Conservation (phyloP, 2,888 invertebrate genomes). For the Adela reaumurella region DNA sequence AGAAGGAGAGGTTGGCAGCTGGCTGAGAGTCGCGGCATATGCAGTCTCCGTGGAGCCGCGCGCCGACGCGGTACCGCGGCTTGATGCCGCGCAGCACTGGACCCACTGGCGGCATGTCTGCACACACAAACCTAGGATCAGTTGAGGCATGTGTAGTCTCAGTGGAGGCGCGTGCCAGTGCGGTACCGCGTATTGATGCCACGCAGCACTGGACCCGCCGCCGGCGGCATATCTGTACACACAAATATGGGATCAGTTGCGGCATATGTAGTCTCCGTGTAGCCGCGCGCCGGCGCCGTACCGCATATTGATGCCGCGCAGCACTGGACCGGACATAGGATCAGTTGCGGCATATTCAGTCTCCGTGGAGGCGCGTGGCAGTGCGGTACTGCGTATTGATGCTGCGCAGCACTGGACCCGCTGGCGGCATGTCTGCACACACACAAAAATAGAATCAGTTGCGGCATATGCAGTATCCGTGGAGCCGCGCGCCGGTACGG, state of each 20-base stretch:
- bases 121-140: conserved; percentile 1
- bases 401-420: conserved; percentile 32
- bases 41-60: conserved; percentile 39
- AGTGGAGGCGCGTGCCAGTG: too few species aligned
- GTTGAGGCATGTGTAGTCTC: too few species aligned
- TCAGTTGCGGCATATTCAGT: conserved; percentile 34
- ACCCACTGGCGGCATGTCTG: conserved; percentile 31
- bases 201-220: too few species aligned
- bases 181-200: too few species aligned
- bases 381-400: conserved; percentile 31
- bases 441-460: conserved; percentile 14
- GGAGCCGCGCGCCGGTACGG: conserved; percentile 33
- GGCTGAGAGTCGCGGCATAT: conserved; percentile 33
- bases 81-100: conserved; percentile 34
- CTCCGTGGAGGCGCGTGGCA: conserved; percentile 36
- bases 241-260: too few species aligned
- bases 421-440: conserved; percentile 29
- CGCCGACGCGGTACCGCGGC: conserved; percentile 31
- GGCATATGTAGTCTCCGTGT: conserved; percentile 36
- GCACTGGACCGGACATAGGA: conserved; percentile 31
- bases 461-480: conserved; percentile 35
- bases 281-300: conserved; percentile 38
- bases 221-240: too few species aligned
- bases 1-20: conserved; percentile 40
- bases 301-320: conserved; percentile 30